Conservation (phyloP, 2,797 vertebrate genomes). For the Sebastes hopkinsi region DNA sequence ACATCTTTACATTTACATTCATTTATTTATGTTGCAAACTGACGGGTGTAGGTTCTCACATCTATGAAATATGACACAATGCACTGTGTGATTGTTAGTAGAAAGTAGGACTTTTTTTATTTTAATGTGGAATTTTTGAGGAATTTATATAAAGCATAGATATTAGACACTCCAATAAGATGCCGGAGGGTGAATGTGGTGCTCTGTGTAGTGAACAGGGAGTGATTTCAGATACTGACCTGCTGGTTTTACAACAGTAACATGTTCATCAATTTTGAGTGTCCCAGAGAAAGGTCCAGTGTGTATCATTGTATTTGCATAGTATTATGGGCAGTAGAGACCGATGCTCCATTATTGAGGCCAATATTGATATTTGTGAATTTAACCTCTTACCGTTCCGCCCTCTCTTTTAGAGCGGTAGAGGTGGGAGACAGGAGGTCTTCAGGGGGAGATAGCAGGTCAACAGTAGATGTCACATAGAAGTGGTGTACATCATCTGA, state of each 20-base stretch:
- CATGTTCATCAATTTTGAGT: neutral
- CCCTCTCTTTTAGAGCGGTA: too few species aligned
- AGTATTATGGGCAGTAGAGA: neutral
- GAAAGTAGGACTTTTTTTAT: neutral
- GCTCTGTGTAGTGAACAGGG: neutral
- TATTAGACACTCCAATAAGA: neutral
- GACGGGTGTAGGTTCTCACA: neutral
- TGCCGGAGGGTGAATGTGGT: neutral
- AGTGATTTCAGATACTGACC: neutral
- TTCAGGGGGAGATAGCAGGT: too few species aligned
- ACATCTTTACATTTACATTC: neutral
- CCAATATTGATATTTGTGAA: neutral
- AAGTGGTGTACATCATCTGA: too few species aligned
- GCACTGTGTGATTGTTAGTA: neutral
- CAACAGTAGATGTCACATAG: too few species aligned
- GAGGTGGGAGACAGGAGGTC: too few species aligned
- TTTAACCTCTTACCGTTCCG: rapidly evolving
- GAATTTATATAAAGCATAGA: neutral
- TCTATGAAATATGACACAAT: neutral
- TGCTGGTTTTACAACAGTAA: neutral
- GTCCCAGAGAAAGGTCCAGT: neutral
- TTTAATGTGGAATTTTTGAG: neutral
- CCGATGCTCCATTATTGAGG: neutral
- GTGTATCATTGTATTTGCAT: neutral
- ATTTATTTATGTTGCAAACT: neutral